phyloP scores from a whole-genome alignment of 2,113 vertebrate species.

The Tenrec ecaudatus region DNA sequence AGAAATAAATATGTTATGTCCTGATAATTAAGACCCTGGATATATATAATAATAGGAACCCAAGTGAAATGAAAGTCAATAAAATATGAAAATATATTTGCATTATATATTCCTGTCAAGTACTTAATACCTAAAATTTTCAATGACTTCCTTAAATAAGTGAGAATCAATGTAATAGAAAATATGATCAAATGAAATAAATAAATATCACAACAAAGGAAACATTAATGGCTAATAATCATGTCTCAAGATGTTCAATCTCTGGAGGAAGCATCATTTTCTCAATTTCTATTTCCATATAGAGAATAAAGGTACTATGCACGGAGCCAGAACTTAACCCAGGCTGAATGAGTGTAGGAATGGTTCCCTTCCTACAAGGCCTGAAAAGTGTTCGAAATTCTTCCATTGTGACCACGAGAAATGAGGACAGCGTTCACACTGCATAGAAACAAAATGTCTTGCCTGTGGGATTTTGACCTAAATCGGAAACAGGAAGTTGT shows the following conservation, averaged over 20 bases:
- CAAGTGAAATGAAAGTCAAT: background rate
- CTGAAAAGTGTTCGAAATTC: background rate
- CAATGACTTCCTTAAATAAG: background rate
- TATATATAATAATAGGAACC: background rate
- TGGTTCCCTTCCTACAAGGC: background rate
- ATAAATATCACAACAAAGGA: no score
- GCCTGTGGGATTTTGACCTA: no score
- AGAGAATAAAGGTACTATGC: background rate
- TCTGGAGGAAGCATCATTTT: background rate
- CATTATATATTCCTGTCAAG: background rate
- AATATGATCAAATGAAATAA: background rate
- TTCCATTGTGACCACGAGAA: no score
- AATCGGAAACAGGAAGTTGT: no score
- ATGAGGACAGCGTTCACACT: no score
- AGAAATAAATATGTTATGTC: background rate
- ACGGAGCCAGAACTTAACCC: background rate
- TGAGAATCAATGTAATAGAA: background rate
- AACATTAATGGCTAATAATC: background rate
- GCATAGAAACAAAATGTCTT: no score
- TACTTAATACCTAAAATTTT: background rate
- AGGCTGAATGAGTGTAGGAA: background rate
- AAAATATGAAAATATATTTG: background rate
- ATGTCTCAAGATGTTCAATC: background rate
- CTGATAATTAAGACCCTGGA: background rate
- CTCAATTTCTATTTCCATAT: background rate